Conservation (phyloP, 2,888 invertebrate species). For the Stenichneumon culpator region DNA sequence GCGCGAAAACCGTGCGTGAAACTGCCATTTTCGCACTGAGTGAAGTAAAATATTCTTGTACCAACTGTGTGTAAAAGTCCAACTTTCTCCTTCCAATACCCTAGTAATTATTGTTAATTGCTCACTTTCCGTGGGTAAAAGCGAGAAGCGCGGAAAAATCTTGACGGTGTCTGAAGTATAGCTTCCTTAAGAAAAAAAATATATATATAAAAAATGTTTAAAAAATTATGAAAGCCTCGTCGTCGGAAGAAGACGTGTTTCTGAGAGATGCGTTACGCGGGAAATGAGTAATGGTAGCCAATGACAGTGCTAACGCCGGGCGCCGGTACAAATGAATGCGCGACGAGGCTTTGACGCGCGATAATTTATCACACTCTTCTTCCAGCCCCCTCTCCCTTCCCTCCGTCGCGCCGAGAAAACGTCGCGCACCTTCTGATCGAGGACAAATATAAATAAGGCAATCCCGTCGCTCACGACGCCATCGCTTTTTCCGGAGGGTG, state of each 20-base stretch:
- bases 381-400: conserved; percentile 67
- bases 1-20: too few relatives aligned
- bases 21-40: too few relatives aligned
- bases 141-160: conserved; percentile 44
- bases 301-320: conserved; percentile 83
- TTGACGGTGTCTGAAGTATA: conserved; percentile 60
- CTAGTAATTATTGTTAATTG: neutral
- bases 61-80: too few relatives aligned
- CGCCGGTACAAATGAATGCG: conserved; percentile 84
- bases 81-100: too few relatives aligned
- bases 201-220: neutral
- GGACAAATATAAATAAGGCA: conserved; percentile 83
- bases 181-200: conserved; percentile 55
- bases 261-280: conserved; percentile 58
- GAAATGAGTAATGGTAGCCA: conserved; percentile 83
- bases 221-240: conserved; percentile 39
- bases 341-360: conserved; percentile 82
- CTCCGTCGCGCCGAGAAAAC: conserved; percentile 44
- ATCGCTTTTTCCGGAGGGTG: conserved; percentile 35
- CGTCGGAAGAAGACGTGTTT: conserved; percentile 53
- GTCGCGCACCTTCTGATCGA: conserved; percentile 64
- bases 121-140: too few relatives aligned
- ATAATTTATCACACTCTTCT: conserved; percentile 81
- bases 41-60: too few relatives aligned
- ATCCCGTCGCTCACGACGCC: conserved; percentile 69